A percentile compares a stretch with the other conserved stretches of the same genome.
Conservation (phyloP, 1,140 invertebrate genomes). For the Drosophila tropicalis region DNA sequence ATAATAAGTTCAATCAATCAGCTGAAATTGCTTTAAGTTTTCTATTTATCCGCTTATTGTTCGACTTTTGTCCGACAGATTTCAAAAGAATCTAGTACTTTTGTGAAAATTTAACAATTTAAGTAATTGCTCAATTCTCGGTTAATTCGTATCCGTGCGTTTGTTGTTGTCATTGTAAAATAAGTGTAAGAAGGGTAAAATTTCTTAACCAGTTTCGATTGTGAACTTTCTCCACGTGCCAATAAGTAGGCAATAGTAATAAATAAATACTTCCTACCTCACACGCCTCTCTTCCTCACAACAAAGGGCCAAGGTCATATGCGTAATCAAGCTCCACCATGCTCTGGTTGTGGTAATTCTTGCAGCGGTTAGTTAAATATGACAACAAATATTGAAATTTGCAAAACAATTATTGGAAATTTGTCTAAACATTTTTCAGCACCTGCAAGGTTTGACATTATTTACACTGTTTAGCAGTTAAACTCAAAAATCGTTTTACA, state of each 20-base stretch:
- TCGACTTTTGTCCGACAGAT: neutral
- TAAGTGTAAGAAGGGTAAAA: neutral
- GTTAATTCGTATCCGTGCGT: neutral
- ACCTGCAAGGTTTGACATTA: too few species aligned
- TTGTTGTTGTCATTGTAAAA: neutral
- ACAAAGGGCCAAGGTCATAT: too few species aligned
- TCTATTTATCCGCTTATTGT: neutral
- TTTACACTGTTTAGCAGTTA: neutral
- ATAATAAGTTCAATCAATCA: neutral
- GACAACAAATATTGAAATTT: neutral
- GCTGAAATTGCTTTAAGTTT: neutral
- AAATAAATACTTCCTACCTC: neutral
- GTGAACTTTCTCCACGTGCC: neutral
- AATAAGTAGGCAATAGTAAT: conserved; percentile 26
- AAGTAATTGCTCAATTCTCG: conserved; percentile 1
- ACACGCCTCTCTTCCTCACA: too few species aligned
- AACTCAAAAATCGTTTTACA: neutral
- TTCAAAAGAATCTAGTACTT: neutral
- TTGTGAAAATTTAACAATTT: neutral
- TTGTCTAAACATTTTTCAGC: neutral
- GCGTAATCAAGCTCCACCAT: too few species aligned
- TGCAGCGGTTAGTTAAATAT: too few species aligned
- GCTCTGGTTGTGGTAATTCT: too few species aligned
- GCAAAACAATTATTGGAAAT: neutral
- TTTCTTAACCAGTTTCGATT: conserved; percentile 23